Evolutionary conservation across 2,797 vertebrate genomes (phyloP).

Genomic region (Thaleichthys pacificus): DNA sequence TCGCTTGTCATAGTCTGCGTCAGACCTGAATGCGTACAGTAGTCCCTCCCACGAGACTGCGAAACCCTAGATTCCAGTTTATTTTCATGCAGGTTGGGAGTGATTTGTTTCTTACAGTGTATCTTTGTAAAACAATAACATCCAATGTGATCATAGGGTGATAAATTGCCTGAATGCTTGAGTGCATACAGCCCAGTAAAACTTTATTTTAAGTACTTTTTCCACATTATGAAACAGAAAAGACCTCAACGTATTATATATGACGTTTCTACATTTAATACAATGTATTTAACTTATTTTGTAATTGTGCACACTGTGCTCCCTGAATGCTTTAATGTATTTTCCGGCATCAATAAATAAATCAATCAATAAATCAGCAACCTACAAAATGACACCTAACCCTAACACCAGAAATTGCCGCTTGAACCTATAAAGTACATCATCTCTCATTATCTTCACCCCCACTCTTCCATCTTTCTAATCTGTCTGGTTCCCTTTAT

Average conservation of each 20-base stretch:
- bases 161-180: neutral
- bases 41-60: conserved; percentile 52
- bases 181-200: neutral
- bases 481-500: neutral
- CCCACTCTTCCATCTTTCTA: neutral
- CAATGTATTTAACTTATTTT: too few species aligned
- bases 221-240: too few species aligned
- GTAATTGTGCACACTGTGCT: too few species aligned
- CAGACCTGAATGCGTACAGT: conserved; percentile 50
- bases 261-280: too few species aligned
- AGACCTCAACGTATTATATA: too few species aligned
- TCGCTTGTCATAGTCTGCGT: conserved; percentile 65
- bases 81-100: conserved; percentile 15
- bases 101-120: neutral
- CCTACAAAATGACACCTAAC: too few species aligned
- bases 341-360: too few species aligned
- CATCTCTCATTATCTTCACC: too few species aligned
- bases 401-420: too few species aligned
- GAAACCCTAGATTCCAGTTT: conserved; percentile 37
- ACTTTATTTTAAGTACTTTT: neutral
- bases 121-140: conserved; percentile 2
- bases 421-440: too few species aligned
- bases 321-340: too few species aligned
- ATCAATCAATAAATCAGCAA: too few species aligned
- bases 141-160: neutral